A percentile compares a stretch with the other conserved stretches of the same genome.
These are phyloP conservation scores for Idaea aversata DNA, from an alignment of 2,888 invertebrate genomes.

Conservation along the genomic window DNA sequence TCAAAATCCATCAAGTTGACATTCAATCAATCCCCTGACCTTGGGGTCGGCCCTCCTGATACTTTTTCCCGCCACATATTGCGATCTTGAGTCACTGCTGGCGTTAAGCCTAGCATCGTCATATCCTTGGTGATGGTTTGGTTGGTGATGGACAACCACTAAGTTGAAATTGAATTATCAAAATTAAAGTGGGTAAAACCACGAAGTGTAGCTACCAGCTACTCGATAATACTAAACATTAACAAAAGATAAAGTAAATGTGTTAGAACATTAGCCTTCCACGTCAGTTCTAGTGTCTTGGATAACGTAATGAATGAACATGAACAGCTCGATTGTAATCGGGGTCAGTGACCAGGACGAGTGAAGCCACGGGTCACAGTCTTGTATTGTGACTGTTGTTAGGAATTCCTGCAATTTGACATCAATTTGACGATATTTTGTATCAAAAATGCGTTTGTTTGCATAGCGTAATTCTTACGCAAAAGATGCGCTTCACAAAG, in stretches of 20 bases:
- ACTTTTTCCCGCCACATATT: too few species aligned
- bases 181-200: too few species aligned
- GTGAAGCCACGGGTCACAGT: slow-evolving; percentile 32
- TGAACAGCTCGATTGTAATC: slow-evolving; percentile 27
- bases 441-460: not conserved
- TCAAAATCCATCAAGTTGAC: too few species aligned
- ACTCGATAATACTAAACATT: not conserved
- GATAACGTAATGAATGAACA: not conserved
- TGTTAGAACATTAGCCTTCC: not conserved
- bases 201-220: not conserved
- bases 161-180: too few species aligned
- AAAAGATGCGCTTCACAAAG: too few species aligned
- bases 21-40: too few species aligned
- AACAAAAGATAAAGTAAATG: not conserved
- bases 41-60: too few species aligned
- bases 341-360: slow-evolving; percentile 40
- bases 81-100: too few species aligned
- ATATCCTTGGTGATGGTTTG: too few species aligned
- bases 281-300: not conserved
- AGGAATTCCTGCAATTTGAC: slow-evolving; percentile 1
- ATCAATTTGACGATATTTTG: not conserved
- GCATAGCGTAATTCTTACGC: not conserved
- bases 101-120: too few species aligned
- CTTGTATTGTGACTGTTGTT: not conserved
- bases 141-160: too few species aligned